Evolutionary conservation across 1,140 invertebrate genomes (phyloP), one percentile per base, ranked within the genome.

Genomic region (Akabosia matsudoensis): DNA sequence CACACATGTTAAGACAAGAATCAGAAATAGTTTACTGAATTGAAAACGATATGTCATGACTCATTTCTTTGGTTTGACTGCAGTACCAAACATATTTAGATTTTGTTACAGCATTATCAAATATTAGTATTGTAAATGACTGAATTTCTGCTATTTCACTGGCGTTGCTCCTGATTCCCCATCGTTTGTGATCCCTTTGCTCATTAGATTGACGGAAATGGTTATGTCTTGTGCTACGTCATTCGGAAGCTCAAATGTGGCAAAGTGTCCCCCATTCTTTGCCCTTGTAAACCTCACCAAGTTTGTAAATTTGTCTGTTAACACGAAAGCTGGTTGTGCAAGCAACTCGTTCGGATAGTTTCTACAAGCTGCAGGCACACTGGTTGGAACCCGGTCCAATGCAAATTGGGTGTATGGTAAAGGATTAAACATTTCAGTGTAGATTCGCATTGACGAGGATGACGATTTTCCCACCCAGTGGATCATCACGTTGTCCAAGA

Each of bases 401-500:
- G 52, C 26, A 1, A 37, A 54, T 30, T 76, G 74, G 16, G n/a
- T 76, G n/a, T 33, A 67, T 7, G 77, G 34, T 22, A 72, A 28
- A 1, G 70, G 74, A 28, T 33, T 74, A 72, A 90, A 88, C 0
- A 82, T 85, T 83, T 95, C 93, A 0, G 90, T 85, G 80, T 96
- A 96, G 10, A 94, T 84, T 74, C 94, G 86, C 82, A 90, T 86
- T 0, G 92, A 92, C 0, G 92, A 91, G 0, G 91, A 92, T 0
- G 94, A 92, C 0, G 90, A 90, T 76, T 90, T 89, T 0, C 90
- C 90, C 0, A 90, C 82, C 91, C 93, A 97, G 83, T 96, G 97
- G 34, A 96, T 84, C 92, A 95, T 96, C 0, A 97, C 82, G 82
- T 95, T 95, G 78, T 96, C 95, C 1, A 97, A 84, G 0, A 97